A percentile compares a stretch with the other conserved stretches of the same genome.
These are phyloP conservation scores for Wasmannia auropunctata DNA, from an alignment of 1,140 invertebrate species.

Conservation along the genomic window DNA sequence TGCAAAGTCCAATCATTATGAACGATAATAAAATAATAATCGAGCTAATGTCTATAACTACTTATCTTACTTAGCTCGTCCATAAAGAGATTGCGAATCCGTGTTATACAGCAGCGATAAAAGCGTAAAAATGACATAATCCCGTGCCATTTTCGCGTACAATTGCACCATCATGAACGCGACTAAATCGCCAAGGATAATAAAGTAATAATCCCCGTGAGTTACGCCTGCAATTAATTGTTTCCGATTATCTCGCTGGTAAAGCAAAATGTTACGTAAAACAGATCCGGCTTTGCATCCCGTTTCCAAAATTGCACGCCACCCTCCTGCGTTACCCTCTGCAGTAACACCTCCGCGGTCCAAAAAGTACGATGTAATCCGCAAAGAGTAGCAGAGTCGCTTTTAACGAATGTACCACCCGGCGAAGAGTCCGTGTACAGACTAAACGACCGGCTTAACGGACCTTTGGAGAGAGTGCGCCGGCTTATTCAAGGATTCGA, in stretches of 20 bases:
- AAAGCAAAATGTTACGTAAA: constrained; percentile 47
- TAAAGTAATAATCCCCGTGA: constrained; percentile 41
- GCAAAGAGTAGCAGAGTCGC: not conserved
- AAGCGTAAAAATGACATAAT: not conserved
- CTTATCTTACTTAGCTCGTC: not conserved
- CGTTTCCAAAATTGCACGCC: constrained; percentile 34
- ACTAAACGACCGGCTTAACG: constrained; percentile 48
- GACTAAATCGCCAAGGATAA: constrained; percentile 20
- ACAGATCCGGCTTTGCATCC: constrained; percentile 39
- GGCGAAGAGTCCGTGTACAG: constrained; percentile 14
- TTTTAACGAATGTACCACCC: constrained; percentile 38
- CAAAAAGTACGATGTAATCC: constrained; percentile 53
- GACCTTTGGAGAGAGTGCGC: constrained; percentile 28
- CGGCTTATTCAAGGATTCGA: constrained; percentile 56
- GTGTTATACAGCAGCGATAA: not conserved
- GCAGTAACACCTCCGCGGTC: not conserved
- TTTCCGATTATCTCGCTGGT: constrained; percentile 30
- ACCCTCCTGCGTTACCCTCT: not conserved
- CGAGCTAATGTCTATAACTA: not conserved
- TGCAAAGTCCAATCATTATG: not conserved
- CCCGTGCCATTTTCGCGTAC: not conserved
- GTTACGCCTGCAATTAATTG: constrained; percentile 28
- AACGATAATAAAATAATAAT: not conserved
- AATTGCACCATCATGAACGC: not conserved
- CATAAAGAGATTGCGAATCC: constrained; percentile 3